phyloP scores from a whole-genome alignment of 2,888 invertebrate genomes.

The Drymonia ruficornis region DNA sequence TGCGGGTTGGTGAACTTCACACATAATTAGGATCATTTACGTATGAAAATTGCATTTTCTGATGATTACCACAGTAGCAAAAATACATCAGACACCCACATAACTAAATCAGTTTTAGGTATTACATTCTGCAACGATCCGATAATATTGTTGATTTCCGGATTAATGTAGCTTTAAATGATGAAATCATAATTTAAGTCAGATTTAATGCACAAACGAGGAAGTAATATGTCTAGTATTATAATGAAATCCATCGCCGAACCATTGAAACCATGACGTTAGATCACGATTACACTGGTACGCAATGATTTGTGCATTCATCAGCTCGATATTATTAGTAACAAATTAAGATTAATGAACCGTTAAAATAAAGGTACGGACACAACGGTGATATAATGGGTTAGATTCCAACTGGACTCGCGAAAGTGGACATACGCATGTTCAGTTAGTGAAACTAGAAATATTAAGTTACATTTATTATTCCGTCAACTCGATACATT shows the following conservation, averaged over 20 bases:
- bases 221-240: not conserved
- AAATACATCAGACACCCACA: not conserved
- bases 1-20: no score
- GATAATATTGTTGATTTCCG: conserved; percentile 8
- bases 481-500: no score
- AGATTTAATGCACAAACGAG: not conserved
- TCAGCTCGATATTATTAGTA: not conserved
- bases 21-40: no score
- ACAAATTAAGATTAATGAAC: not conserved
- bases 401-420: no score
- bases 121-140: not conserved
- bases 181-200: not conserved
- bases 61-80: no score
- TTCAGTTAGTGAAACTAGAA: no score
- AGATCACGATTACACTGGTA: not conserved
- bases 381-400: no score
- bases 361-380: no score
- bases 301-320: not conserved
- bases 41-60: no score
- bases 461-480: no score
- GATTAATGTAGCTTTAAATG: not conserved
- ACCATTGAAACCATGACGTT: not conserved
- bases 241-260: not conserved
- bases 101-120: not conserved
- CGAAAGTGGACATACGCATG: no score